Base-by-base conservation (phyloP, 2,797 vertebrate genomes). In the Phoebastria nigripes region DNA sequence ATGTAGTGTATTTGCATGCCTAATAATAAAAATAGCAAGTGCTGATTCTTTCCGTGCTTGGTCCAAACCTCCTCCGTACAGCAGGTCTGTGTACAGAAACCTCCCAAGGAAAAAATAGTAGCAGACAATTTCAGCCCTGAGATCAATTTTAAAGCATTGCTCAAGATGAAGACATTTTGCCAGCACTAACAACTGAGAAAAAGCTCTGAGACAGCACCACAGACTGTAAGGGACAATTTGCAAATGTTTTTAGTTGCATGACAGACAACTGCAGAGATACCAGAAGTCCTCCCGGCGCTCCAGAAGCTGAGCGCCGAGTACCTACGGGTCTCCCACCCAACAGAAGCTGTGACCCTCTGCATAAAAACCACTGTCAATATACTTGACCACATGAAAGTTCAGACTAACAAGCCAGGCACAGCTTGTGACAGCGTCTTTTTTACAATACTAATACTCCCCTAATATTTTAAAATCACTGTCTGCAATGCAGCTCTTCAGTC, bases 61-160 rank as follows among this genome's bases (percentile, higher is more conserved):
- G 56, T 49, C 19, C 79, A 63, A 72, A 73, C 4, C 16, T 46
- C 33, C 31, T 46, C 44, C 1, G 0, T 1, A 3, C 33, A 66
- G 58, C 35, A 69, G 29, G 33, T 29, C 55, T 0, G 0, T 1
- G 7, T 17, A 51, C 12, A 44, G 28, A 85, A 79, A 24, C 10
- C 31, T 71, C 31, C 25, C 52, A n/a, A 16, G 0, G 5, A 35
- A 26, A 54, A 89, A 42, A 6, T 2, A 58, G 19, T 1, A n/a
- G 15, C 24, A 55, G 59, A 56, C 31, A 12, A 54, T 49, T 35
- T 56, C 56, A 82, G 35, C n/a, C 47, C 56, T 12, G 11, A 0
- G 3, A 82, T 63, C 22, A 1, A 26, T 76, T 67, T 24, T 29
- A 8, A 65, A 51, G 86, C 29, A n/a, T 11, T 8, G 7, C 18